Conservation (phyloP, 2,888 invertebrate genomes). For the Leucozona laternaria region DNA sequence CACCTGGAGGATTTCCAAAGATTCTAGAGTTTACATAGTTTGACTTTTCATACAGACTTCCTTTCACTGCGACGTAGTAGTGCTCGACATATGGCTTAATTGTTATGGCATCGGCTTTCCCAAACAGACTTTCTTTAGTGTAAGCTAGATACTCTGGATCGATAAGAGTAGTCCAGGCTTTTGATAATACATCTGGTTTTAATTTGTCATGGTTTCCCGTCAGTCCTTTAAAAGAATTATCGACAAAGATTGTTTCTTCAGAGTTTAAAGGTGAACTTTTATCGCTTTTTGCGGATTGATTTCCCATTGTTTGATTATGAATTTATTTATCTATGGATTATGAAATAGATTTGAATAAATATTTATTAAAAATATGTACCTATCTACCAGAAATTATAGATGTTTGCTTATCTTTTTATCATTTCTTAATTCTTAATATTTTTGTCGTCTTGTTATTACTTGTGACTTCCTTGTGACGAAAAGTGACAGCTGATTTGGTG, state of each 20-base stretch:
- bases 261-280: slow-evolving; percentile 76
- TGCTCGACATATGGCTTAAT: slow-evolving; percentile 49
- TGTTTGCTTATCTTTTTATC: slow-evolving; percentile 30
- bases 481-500: background rate
- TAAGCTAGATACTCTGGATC: slow-evolving; percentile 43
- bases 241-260: slow-evolving; percentile 79
- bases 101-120: slow-evolving; percentile 39
- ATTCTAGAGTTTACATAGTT: slow-evolving; percentile 54
- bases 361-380: background rate
- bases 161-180: slow-evolving; percentile 33
- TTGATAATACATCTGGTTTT: slow-evolving; percentile 21
- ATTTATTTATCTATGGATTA: background rate
- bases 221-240: slow-evolving; percentile 74
- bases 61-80: slow-evolving; percentile 53
- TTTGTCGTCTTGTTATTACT: slow-evolving; percentile 10
- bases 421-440: background rate
- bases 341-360: background rate
- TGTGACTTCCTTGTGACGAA: slow-evolving; percentile 11
- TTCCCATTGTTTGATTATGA: slow-evolving; percentile 76
- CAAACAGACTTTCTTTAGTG: slow-evolving; percentile 37
- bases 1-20: slow-evolving; percentile 53
- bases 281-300: slow-evolving; percentile 77
- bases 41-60: slow-evolving; percentile 56
- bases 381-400: slow-evolving; percentile 1
- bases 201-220: slow-evolving; percentile 63